Evolutionary conservation across 2,888 invertebrate genomes (phyloP).

Genomic region (Himalopsyche anomala): DNA sequence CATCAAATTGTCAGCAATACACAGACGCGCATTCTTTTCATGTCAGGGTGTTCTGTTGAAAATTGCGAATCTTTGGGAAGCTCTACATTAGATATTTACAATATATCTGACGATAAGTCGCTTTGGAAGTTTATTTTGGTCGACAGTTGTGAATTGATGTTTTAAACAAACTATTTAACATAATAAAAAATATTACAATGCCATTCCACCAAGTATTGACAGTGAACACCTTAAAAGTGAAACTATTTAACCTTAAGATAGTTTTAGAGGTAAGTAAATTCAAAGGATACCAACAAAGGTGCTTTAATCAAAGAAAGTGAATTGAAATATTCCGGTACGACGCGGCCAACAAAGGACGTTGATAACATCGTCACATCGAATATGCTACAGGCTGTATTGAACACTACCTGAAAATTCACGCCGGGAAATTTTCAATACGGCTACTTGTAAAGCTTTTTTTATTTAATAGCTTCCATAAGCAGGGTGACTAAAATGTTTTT

Average conservation of each 20-base stretch:
- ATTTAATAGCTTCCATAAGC: not conserved
- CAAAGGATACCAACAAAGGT: constrained; percentile 14
- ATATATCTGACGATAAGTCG: too few relatives aligned
- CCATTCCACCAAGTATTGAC: too few relatives aligned
- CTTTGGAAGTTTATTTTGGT: not conserved
- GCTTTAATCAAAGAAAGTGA: constrained; percentile 48
- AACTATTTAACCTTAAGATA: not conserved
- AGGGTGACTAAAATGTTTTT: not conserved
- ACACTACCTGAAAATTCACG: not conserved
- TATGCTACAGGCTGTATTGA: not conserved
- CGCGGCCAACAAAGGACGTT: not conserved
- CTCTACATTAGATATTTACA: not conserved
- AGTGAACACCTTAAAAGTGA: too few relatives aligned
- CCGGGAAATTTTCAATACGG: not conserved
- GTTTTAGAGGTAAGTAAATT: not conserved
- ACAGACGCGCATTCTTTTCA: too few relatives aligned
- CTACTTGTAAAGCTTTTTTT: not conserved
- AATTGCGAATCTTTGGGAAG: too few relatives aligned
- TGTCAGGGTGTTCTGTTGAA: too few relatives aligned
- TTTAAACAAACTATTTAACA: not conserved
- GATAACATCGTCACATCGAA: constrained; percentile 28
- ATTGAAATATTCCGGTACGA: constrained; percentile 31
- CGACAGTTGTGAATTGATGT: not conserved
- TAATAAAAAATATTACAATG: too few relatives aligned
- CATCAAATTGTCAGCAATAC: too few relatives aligned